Conservation (phyloP, 2,113 vertebrate genomes). For the Piliocolobus tephrosceles region DNA sequence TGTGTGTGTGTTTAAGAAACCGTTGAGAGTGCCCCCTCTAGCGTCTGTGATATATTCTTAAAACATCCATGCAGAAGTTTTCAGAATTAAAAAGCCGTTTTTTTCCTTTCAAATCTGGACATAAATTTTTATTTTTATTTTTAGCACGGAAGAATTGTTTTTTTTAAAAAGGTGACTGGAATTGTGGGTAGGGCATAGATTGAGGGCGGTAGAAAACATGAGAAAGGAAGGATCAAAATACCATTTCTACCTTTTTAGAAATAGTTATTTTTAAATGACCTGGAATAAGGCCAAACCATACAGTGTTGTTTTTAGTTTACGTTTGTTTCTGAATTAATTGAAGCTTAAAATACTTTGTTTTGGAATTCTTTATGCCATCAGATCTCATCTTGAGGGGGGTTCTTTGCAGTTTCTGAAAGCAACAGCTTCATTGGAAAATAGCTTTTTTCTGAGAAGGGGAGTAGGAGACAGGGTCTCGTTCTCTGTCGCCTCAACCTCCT, state of each 20-base stretch:
- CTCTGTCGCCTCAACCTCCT: too few relatives aligned
- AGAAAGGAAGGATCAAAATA: slow-evolving; percentile 85
- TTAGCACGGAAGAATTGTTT: slow-evolving; percentile 24
- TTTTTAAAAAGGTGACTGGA: slow-evolving; percentile 76
- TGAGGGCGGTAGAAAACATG: slow-evolving; percentile 84
- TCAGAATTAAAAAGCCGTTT: slow-evolving; percentile 81
- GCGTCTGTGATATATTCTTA: slow-evolving; percentile 80
- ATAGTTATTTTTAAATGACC: slow-evolving; percentile 85
- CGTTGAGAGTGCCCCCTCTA: slow-evolving; percentile 82
- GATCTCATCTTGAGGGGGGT: slow-evolving; percentile 60
- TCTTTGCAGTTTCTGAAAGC: slow-evolving; percentile 74
- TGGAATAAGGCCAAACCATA: slow-evolving; percentile 80
- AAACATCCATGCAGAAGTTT: slow-evolving; percentile 83
- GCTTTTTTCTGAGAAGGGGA: not conserved
- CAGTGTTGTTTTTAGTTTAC: slow-evolving; percentile 77
- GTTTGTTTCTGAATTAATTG: slow-evolving; percentile 81
- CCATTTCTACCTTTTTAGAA: slow-evolving; percentile 86
- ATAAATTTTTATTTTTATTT: slow-evolving; percentile 80
- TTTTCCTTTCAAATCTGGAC: slow-evolving; percentile 85
- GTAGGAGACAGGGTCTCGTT: too few relatives aligned
- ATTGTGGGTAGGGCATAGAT: slow-evolving; percentile 84
- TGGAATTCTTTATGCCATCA: slow-evolving; percentile 68
- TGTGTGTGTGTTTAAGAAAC: slow-evolving; percentile 76
- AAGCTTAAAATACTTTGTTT: slow-evolving; percentile 78
- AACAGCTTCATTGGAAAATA: slow-evolving; percentile 69